Percentiles rank a stretch among this genome's conserved stretches.
Evolutionary conservation across 2,888 invertebrate genomes (phyloP).

Genomic region (Phlogophora meticulosa): DNA sequence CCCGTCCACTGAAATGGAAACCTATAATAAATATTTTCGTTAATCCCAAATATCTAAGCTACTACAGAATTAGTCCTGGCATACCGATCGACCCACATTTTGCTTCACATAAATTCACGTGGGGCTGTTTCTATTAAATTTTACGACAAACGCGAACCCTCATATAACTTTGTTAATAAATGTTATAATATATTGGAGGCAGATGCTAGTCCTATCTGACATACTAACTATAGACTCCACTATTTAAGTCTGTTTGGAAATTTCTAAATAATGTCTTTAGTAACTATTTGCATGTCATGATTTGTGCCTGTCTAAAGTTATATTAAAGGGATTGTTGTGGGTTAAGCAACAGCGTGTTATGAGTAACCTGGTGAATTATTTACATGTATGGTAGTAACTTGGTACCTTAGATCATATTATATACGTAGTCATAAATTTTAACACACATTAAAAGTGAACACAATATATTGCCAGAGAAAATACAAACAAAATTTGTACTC

Average conservation of each 20-base stretch:
- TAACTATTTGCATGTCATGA: conserved; percentile 60
- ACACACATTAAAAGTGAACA: not conserved
- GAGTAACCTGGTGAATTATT: conserved; percentile 15
- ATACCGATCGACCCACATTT: conserved; percentile 74
- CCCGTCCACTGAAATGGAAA: conserved; percentile 63
- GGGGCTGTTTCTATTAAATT: conserved; percentile 88
- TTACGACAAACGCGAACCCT: conserved; percentile 86
- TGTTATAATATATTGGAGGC: conserved; percentile 83
- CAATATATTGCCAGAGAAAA: not conserved
- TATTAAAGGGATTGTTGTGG: conserved; percentile 40
- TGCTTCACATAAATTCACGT: conserved; percentile 81
- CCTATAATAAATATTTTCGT: conserved; percentile 70
- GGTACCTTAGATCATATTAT: not conserved
- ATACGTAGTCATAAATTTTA: not conserved
- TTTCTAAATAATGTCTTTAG: conserved; percentile 60
- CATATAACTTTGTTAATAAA: conserved; percentile 90
- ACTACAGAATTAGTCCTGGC: conserved; percentile 75
- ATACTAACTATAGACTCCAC: conserved; percentile 60
- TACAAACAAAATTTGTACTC: not conserved
- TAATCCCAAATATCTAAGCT: conserved; percentile 67
- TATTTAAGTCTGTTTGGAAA: conserved; percentile 67
- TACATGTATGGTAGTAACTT: conserved; percentile 14
- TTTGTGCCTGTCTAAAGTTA: conserved; percentile 53
- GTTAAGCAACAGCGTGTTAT: conserved; percentile 31
- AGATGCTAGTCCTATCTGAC: conserved; percentile 75